Percentiles rank a stretch among this genome's conserved stretches.
Evolutionary conservation across 2,888 invertebrate genomes (phyloP).

Genomic region (Epinotia bilunana): DNA sequence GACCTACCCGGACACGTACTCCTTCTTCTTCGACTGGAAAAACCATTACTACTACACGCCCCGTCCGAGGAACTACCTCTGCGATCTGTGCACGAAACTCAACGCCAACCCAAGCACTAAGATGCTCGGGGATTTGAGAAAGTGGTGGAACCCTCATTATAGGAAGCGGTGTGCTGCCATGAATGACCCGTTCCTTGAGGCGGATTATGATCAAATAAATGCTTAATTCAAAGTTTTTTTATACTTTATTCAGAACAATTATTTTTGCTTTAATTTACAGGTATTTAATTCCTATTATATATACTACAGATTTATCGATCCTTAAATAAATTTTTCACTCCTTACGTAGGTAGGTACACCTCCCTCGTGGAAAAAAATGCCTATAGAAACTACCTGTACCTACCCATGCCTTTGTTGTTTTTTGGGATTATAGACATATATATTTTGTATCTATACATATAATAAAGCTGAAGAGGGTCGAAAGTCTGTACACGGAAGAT

Average conservation of each 20-base stretch:
- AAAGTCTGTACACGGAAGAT: too few species aligned
- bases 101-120: slow-evolving; percentile 52
- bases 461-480: too few species aligned
- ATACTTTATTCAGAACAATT: neutral
- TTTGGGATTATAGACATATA: too few species aligned
- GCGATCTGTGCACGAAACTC: slow-evolving; percentile 67
- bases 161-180: slow-evolving; percentile 56
- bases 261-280: too few species aligned
- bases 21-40: slow-evolving; percentile 74
- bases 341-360: too few species aligned
- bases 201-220: slow-evolving; percentile 11
- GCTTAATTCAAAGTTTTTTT: neutral
- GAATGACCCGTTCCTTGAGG: slow-evolving; percentile 18
- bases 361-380: too few species aligned
- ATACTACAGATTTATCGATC: too few species aligned
- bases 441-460: too few species aligned
- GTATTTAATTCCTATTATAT: too few species aligned
- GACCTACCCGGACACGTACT: slow-evolving; percentile 61
- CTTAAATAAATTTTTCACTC: too few species aligned
- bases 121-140: slow-evolving; percentile 56
- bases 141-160: slow-evolving; percentile 71
- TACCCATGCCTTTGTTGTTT: too few species aligned
- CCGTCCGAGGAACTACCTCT: slow-evolving; percentile 60
- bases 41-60: slow-evolving; percentile 66
- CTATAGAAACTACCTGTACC: too few species aligned